Evolutionary conservation across 2,888 invertebrate genomes (phyloP), one percentile per base, ranked within the genome.

Genomic region (Sminthurides aquaticus): DNA sequence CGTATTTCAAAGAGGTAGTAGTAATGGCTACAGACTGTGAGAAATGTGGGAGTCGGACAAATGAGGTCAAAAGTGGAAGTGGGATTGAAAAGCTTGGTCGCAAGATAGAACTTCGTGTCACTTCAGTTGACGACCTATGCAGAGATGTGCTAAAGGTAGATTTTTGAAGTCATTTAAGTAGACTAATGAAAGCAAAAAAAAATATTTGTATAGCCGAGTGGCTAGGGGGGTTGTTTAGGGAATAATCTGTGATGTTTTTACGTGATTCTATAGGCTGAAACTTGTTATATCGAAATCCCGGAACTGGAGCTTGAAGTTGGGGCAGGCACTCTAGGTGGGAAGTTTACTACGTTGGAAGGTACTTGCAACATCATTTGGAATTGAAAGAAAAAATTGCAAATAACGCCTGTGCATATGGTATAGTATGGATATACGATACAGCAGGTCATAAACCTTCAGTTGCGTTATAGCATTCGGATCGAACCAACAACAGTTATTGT

Each of bases 1-100:
- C 99, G 0, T 88, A 94, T 78, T 99, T 99, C 79, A 98, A 99
- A 79, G 91, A 98, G 78, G 93, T 95, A 0, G 87, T 99, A 0
- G 93, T 99, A 67, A 99, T 99, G 98, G 94, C 97, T 1, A 95
- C 95, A 0, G 83, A 81, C 0, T 99, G 99, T 78, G 95, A 96
- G 20, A 77, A 78, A 0, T 99, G 99, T 79, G 98, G 98, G 0
- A 84, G 86, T 76, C 85, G 89, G 74, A 94, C 96, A 1, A 98
- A 93, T 77, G 99, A 99, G 82, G 95, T 99, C 0, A 97, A 98
- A 79, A 89, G 93, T 0, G 94, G 94, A 0, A 84, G 89, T 22
- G 96, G 96, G 0, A 86, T 97, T 43, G 93, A 92, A 78, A 83
- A 86, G 0, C 82, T 85, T 71, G 97, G 96, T 0, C 82, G 88